These are phyloP conservation scores for Phataginus tetradactyla DNA, from an alignment of 2,797 vertebrate species.

Conservation along the genomic window DNA sequence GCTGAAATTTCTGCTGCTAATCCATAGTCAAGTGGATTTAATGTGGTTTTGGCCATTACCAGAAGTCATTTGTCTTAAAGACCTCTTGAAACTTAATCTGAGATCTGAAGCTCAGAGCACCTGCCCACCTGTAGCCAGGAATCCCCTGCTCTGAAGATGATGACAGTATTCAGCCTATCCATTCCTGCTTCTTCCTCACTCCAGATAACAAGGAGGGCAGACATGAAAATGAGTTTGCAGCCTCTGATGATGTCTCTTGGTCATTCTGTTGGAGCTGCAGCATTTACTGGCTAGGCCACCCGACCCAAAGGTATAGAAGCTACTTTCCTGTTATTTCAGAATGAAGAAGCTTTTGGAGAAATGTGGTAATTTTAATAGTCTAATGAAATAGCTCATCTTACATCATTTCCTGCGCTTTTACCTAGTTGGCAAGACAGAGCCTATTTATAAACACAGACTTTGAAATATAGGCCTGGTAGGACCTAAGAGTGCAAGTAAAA, in stretches of 20 bases:
- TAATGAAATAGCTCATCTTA: background rate
- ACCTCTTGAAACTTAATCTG: background rate
- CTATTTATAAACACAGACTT: conserved; percentile 26
- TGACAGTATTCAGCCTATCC: background rate
- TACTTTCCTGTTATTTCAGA: background rate
- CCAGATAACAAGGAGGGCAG: background rate
- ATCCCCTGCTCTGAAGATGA: background rate
- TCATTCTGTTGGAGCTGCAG: background rate
- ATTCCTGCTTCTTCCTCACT: background rate
- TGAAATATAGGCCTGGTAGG: background rate
- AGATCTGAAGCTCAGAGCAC: background rate
- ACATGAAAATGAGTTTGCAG: background rate
- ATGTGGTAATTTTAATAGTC: background rate
- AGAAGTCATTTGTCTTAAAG: background rate
- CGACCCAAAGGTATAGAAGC: background rate
- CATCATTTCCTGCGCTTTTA: conserved; percentile 1
- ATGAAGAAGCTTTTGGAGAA: background rate
- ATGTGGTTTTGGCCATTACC: background rate
- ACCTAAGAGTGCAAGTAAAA: conserved; percentile 2
- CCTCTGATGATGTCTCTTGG: background rate
- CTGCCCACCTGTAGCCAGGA: background rate
- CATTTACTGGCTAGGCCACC: background rate
- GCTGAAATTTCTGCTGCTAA: background rate
- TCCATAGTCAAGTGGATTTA: background rate
- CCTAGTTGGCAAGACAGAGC: background rate